Percentiles rank a stretch among this genome's conserved stretches.
Evolutionary conservation across 2,113 vertebrate species (phyloP).

Genomic region (Euleptes europaea): DNA sequence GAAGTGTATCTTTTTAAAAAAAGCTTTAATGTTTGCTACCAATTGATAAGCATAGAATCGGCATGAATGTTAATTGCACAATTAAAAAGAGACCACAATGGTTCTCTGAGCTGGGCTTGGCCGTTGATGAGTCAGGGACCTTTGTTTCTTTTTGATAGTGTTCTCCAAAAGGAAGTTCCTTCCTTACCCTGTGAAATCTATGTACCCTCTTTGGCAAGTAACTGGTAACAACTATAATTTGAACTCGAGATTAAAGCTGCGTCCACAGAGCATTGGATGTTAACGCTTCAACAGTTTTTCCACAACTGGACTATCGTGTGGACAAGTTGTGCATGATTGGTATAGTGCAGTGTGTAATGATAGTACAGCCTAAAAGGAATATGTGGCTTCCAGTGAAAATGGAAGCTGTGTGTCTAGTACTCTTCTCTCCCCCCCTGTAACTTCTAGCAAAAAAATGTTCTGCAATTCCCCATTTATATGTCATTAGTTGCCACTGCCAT

Average conservation of each 20-base stretch:
- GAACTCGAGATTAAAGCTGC: neutral
- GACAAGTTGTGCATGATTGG: too few species aligned
- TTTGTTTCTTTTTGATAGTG: constrained; percentile 14
- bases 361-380: too few species aligned
- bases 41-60: constrained; percentile 21
- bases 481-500: neutral
- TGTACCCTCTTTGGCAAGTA: neutral
- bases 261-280: too few species aligned
- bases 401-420: neutral
- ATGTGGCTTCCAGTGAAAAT: neutral
- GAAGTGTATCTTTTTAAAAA: constrained; percentile 37
- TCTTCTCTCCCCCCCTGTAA: neutral
- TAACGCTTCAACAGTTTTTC: too few species aligned
- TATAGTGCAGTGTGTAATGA: too few species aligned
- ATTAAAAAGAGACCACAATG: neutral
- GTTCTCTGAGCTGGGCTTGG: constrained; percentile 8
- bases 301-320: too few species aligned
- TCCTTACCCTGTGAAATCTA: too few species aligned
- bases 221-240: neutral
- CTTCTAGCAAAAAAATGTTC: neutral
- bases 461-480: neutral
- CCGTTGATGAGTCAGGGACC: constrained; percentile 10
- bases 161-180: neutral
- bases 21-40: constrained; percentile 30
- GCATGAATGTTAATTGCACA: neutral